A percentile compares a stretch with the other conserved stretches of the same genome.
phyloP scores from a whole-genome alignment of 2,113 vertebrate species.

The Sphyrna mokarran region DNA sequence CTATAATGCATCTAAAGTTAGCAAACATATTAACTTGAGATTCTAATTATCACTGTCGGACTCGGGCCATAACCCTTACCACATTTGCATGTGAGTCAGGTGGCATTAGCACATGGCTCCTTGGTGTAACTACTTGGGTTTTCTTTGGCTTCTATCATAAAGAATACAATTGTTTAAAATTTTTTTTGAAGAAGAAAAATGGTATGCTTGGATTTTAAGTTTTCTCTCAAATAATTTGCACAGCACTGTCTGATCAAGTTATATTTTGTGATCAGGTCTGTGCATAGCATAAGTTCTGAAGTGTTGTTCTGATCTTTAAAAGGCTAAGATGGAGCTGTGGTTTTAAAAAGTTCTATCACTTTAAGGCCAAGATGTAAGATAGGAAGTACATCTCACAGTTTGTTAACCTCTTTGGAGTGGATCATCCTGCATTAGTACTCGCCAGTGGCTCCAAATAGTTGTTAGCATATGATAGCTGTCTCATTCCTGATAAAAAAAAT shows the following conservation, averaged over 20 bases:
- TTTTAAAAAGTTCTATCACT: not conserved
- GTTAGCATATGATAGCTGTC: too few relatives aligned
- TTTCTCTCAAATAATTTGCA: not conserved
- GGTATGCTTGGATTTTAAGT: not conserved
- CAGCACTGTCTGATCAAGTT: not conserved
- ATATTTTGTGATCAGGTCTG: not conserved
- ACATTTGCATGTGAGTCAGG: not conserved
- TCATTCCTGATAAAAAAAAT: too few relatives aligned
- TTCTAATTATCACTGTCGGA: not conserved
- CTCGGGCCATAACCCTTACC: not conserved
- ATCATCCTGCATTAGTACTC: not conserved
- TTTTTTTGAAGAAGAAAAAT: not conserved
- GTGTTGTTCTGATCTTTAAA: not conserved
- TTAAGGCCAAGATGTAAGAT: not conserved
- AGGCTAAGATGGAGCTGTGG: not conserved
- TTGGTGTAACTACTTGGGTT: not conserved
- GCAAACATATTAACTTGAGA: not conserved
- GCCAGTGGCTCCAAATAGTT: too few relatives aligned
- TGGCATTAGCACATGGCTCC: not conserved
- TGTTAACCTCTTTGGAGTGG: too few relatives aligned
- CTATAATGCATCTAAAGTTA: not conserved
- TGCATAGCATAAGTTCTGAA: not conserved
- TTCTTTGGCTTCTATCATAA: not conserved
- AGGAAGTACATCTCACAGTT: not conserved
- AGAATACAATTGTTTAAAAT: not conserved